Evolutionary conservation across 2,888 invertebrate genomes (phyloP).

Genomic region (Alentia gelatinosa): DNA sequence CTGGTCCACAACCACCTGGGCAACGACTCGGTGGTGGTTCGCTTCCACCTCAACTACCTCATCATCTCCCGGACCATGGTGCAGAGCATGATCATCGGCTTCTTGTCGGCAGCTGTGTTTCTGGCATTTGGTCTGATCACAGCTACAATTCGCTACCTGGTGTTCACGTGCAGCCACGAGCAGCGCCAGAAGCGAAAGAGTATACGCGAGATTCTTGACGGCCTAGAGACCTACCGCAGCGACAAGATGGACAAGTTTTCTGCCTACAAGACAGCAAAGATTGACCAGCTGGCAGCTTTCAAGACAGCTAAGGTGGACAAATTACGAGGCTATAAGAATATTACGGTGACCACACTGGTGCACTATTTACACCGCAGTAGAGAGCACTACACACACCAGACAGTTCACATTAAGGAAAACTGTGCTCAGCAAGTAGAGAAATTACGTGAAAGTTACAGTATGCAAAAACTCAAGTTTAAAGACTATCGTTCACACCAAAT

Average conservation of each 20-base stretch:
- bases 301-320: constrained; percentile 74
- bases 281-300: constrained; percentile 75
- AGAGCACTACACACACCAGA: constrained; percentile 95
- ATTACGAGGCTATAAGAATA: constrained; percentile 73
- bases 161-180: constrained; percentile 84
- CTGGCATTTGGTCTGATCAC: constrained; percentile 89
- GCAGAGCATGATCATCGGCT: constrained; percentile 90
- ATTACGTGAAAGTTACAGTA: constrained; percentile 94
- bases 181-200: constrained; percentile 84
- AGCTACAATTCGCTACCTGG: constrained; percentile 87
- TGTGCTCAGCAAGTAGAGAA: constrained; percentile 96
- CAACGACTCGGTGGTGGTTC: constrained; percentile 88
- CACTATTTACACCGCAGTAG: constrained; percentile 86
- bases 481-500: constrained; percentile 95
- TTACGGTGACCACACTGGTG: constrained; percentile 63
- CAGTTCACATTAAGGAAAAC: constrained; percentile 92
- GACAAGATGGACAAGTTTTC: constrained; percentile 73
- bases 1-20: constrained; percentile 91
- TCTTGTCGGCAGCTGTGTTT: constrained; percentile 89
- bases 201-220: constrained; percentile 92
- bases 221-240: constrained; percentile 80
- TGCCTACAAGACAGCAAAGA: constrained; percentile 75
- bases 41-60: constrained; percentile 87
- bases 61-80: constrained; percentile 92
- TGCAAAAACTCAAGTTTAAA: constrained; percentile 92